These are phyloP conservation scores for Spodoptera frugiperda DNA, from an alignment of 1,140 invertebrate genomes.

Conservation along the genomic window DNA sequence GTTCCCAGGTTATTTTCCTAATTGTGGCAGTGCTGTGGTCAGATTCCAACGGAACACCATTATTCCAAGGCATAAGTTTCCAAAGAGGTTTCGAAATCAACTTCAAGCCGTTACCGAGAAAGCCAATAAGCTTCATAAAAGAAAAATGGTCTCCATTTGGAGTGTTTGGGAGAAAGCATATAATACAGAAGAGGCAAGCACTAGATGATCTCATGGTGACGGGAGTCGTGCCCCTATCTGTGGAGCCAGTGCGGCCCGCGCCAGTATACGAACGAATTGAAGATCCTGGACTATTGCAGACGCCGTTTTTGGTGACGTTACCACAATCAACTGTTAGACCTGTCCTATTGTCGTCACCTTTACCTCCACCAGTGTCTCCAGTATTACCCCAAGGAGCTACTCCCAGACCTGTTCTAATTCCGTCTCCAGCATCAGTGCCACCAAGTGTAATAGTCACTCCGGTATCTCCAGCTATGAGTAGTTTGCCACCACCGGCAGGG, in stretches of 20 bases:
- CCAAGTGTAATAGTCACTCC: slow-evolving; percentile 2
- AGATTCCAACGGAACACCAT: slow-evolving; percentile 40
- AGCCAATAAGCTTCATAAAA: slow-evolving; percentile 60
- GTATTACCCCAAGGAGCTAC: neutral
- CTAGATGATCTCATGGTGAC: slow-evolving; percentile 33
- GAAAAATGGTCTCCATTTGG: slow-evolving; percentile 74
- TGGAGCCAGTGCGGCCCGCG: slow-evolving; percentile 20
- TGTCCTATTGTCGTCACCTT: neutral
- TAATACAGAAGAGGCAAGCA: slow-evolving; percentile 60
- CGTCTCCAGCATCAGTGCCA: neutral
- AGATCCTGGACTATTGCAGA: neutral
- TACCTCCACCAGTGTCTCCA: neutral
- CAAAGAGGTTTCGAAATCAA: slow-evolving; percentile 65
- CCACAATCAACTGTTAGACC: slow-evolving; percentile 1
- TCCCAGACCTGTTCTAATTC: neutral
- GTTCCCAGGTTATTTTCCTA: slow-evolving; percentile 47
- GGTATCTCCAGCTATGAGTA: neutral
- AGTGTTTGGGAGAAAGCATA: slow-evolving; percentile 64
- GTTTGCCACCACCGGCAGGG: neutral
- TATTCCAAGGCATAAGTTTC: slow-evolving; percentile 58
- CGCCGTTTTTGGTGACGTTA: neutral
- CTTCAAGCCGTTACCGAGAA: slow-evolving; percentile 60
- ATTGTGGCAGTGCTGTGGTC: slow-evolving; percentile 25
- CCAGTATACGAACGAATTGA: slow-evolving; percentile 35
- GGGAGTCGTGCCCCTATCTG: slow-evolving; percentile 1